phyloP scores from a whole-genome alignment of 1,140 invertebrate species.

The Pinna nobilis region DNA sequence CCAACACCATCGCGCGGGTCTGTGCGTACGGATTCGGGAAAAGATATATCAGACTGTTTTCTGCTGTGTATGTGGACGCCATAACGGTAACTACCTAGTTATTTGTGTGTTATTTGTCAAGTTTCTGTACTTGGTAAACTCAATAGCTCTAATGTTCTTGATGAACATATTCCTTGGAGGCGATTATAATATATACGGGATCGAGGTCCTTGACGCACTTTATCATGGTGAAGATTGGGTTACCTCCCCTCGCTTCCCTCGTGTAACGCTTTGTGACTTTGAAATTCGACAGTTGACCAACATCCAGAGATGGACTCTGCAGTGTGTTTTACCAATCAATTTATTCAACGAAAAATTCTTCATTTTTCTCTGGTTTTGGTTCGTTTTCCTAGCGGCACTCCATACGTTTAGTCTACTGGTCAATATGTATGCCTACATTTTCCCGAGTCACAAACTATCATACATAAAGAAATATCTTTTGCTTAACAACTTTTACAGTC shows the following conservation, averaged over 20 bases:
- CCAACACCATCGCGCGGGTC: conserved; percentile 57
- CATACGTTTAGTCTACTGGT: conserved; percentile 69
- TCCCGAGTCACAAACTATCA: conserved; percentile 48
- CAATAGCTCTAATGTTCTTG: conserved; percentile 75
- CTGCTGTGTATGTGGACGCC: conserved; percentile 69
- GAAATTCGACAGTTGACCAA: conserved; percentile 75
- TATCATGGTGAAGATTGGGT: conserved; percentile 73
- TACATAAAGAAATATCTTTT: conserved; percentile 65
- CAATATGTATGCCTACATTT: conserved; percentile 57
- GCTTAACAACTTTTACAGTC: conserved; percentile 43
- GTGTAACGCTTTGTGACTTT: conserved; percentile 78
- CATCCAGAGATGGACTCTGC: conserved; percentile 76
- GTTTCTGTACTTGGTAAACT: conserved; percentile 75
- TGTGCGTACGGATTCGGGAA: conserved; percentile 55
- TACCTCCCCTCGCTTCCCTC: conserved; percentile 73
- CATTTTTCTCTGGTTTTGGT: conserved; percentile 78
- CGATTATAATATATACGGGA: conserved; percentile 75
- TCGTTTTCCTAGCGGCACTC: conserved; percentile 75
- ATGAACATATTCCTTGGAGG: conserved; percentile 76
- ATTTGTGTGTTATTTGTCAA: conserved; percentile 75
- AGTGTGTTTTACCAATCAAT: conserved; percentile 78
- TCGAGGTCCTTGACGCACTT: conserved; percentile 74
- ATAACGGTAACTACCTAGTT: conserved; percentile 76
- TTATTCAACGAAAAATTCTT: conserved; percentile 78
- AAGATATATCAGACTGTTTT: conserved; percentile 60